These are phyloP conservation scores for Didymodactylos carnosus DNA, from an alignment of 2,888 invertebrate species.

Conservation along the genomic window DNA sequence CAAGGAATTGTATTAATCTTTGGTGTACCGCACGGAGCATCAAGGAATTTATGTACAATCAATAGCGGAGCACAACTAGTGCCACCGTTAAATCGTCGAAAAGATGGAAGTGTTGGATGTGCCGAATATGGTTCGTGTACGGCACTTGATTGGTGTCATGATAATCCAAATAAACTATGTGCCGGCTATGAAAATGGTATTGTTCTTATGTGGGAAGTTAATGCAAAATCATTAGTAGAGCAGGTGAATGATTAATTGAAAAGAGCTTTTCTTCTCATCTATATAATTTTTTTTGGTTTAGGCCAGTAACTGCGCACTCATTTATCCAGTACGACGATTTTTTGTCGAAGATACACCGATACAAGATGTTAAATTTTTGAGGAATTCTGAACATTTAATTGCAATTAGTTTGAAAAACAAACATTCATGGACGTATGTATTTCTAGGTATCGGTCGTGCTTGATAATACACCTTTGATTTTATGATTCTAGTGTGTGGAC, in stretches of 20 bases:
- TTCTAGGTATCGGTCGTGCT: too few species aligned
- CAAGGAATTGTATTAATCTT: not conserved
- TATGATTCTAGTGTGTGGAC: not conserved
- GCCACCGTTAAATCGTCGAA: not conserved
- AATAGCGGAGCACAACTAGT: not conserved
- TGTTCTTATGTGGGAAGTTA: not conserved
- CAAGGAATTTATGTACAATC: not conserved
- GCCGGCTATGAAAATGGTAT: not conserved
- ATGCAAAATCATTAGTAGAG: not conserved
- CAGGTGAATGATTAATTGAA: not conserved
- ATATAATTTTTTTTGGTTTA: too few species aligned
- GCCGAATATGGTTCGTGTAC: not conserved
- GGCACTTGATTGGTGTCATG: not conserved
- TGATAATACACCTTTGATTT: not conserved
- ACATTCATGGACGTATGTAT: not conserved
- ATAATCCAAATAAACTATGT: not conserved
- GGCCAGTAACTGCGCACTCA: not conserved
- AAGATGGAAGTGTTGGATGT: not conserved
- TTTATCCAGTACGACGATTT: not conserved
- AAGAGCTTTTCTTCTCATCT: not conserved
- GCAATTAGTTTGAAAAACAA: not conserved
- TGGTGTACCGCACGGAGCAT: not conserved
- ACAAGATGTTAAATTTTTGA: not conserved
- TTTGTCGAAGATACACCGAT: not conserved
- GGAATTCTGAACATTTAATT: not conserved